Evolutionary conservation across 2,888 invertebrate species (phyloP).

Genomic region (Apodemia hepburni): DNA sequence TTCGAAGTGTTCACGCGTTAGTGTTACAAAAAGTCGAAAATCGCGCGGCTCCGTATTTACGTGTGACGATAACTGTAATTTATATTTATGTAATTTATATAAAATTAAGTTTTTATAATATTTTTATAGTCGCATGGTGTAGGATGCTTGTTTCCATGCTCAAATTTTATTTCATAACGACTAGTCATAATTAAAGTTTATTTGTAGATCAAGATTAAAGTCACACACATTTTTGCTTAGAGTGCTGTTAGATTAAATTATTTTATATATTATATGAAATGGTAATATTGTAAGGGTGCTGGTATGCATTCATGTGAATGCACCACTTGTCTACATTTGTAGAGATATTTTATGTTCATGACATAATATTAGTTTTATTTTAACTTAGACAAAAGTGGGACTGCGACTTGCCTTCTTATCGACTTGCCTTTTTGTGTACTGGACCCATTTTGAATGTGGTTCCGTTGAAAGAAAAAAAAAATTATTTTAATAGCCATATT

Average conservation of each 20-base stretch:
- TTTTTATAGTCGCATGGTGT: conserved; percentile 75
- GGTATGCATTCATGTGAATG: conserved; percentile 52
- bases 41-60: conserved; percentile 37
- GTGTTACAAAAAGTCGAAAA: conserved; percentile 37
- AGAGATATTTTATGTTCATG: conserved; percentile 56
- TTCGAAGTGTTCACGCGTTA: conserved; percentile 44
- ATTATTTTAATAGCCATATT: neutral
- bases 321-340: conserved; percentile 47
- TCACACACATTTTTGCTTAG: conserved; percentile 46
- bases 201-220: conserved; percentile 52
- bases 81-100: conserved; percentile 67
- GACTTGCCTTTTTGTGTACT: conserved; percentile 58
- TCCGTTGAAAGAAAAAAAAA: neutral
- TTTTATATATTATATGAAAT: conserved; percentile 42
- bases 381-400: conserved; percentile 49
- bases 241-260: conserved; percentile 60
- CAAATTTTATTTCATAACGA: conserved; percentile 73
- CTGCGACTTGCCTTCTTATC: conserved; percentile 64
- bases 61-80: conserved; percentile 65
- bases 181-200: conserved; percentile 75
- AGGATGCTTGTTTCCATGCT: conserved; percentile 76
- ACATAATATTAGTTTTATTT: conserved; percentile 52
- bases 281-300: conserved; percentile 50
- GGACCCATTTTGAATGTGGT: conserved; percentile 41
- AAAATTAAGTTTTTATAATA: conserved; percentile 61